Evolutionary conservation across 2,888 invertebrate species (phyloP).

Genomic region (Germaria angustata): DNA sequence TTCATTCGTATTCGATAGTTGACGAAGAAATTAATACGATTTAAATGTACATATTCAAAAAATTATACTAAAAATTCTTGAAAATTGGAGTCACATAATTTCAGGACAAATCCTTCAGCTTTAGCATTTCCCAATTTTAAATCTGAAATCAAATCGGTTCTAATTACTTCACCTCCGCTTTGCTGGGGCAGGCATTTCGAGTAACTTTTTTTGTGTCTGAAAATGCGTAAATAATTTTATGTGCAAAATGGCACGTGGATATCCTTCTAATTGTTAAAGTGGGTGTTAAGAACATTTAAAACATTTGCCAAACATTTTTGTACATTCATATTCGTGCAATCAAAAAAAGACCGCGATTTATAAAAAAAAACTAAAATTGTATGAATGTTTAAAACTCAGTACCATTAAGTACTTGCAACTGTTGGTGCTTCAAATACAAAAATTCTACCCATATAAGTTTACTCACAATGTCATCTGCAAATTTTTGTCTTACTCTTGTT

Average conservation of each 20-base stretch:
- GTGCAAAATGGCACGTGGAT: not conserved
- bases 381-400: not conserved
- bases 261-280: conserved; percentile 20
- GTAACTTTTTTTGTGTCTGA: not conserved
- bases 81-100: too few relatives aligned
- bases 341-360: not conserved
- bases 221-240: not conserved
- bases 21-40: too few relatives aligned
- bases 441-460: not conserved
- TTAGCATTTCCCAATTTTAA: not conserved
- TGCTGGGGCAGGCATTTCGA: not conserved
- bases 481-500: not conserved
- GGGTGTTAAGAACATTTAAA: conserved; percentile 32
- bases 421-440: conserved; percentile 16
- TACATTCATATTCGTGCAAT: not conserved
- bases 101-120: not conserved
- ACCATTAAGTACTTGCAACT: conserved; percentile 5
- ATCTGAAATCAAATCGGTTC: not conserved
- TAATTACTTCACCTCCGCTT: not conserved
- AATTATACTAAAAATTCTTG: too few relatives aligned
- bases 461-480: conserved; percentile 21
- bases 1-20: too few relatives aligned
- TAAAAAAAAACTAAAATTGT: not conserved
- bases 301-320: not conserved
- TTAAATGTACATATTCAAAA: too few relatives aligned